Base-by-base conservation (phyloP, 1,140 invertebrate genomes). In the Ceratina calcarata region DNA sequence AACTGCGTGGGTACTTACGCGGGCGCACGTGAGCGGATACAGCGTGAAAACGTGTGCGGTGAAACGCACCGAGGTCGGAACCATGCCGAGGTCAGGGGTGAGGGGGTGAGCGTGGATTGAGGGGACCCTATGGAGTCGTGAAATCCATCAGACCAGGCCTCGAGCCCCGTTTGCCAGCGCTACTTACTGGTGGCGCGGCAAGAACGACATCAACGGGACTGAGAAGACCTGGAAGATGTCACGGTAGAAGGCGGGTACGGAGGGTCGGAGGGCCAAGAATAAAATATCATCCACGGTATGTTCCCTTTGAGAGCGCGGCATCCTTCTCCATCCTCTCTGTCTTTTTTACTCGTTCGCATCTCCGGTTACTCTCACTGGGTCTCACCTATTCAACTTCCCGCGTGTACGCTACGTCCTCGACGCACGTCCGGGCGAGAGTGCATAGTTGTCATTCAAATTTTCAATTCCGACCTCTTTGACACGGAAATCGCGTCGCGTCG, bases 131-230 rank as follows among this genome's bases (percentile, higher is more conserved):
- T 83, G 90, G 90, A 85, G 88, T 90, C 90, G 87, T 91, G 89
- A 91, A 91, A 91, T 91, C 90, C 89, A 90, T 91, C 90, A 90
- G 90, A 82, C 83, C 87, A 78, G 76, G 80, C 86, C 86, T 83
- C 81, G 81, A 86, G 82, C 78, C 78, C 84, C 83, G 83, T 82
- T 89, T 88, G 83, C 86, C 66, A 78, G 77, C 77, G 87, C 85
- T 88, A 88, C 86, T 88, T 86, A 88, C 84, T 45, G 85, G 58
- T 71, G 75, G 87, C 84, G 77, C 68, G 82, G 84, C 87, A 83
- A 86, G 85, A 84, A 89, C 84, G 86, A 83, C 83, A 82, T 88
- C 88, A 87, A 89, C 83, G 80, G 78, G 83, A 86, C 75, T 66
- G 86, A 81, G 78, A 60, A 71, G 79, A 87, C 84, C 81, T 84